Percentiles rank a stretch among this genome's conserved stretches.
Conservation (phyloP, 2,113 vertebrate genomes). For the Gracilinanus agilis region DNA sequence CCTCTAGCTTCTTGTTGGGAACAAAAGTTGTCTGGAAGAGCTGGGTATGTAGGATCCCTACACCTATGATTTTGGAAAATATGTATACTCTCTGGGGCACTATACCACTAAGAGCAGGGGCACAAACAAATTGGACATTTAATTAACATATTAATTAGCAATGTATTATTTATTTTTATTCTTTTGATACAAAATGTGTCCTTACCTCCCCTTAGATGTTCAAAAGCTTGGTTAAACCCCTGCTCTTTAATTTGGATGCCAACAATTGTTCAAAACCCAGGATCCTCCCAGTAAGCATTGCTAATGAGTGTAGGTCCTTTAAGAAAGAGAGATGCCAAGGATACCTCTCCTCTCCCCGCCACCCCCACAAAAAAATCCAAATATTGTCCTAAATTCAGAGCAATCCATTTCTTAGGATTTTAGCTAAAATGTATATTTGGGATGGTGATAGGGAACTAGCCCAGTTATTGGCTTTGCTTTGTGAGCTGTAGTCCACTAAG, state of each 20-base stretch:
- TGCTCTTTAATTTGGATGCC: neutral
- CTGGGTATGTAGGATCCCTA: slow-evolving; percentile 11
- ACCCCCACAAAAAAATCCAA: neutral
- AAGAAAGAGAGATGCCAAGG: neutral
- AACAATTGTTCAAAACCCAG: neutral
- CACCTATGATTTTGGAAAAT: slow-evolving; percentile 21
- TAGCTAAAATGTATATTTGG: neutral
- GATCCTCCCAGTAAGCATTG: neutral
- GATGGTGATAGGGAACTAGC: neutral
- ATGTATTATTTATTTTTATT: neutral
- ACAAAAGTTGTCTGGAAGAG: slow-evolving; percentile 8
- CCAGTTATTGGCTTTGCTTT: neutral
- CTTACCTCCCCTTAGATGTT: neutral
- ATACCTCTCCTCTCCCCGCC: neutral
- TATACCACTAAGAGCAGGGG: neutral
- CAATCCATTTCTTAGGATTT: neutral
- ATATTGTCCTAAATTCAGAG: neutral
- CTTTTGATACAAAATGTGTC: neutral
- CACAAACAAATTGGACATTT: neutral
- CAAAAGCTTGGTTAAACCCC: neutral
- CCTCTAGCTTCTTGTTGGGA: neutral
- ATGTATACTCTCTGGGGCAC: neutral
- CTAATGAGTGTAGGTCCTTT: neutral
- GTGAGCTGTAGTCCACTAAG: neutral
- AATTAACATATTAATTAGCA: slow-evolving; percentile 50